phyloP scores from a whole-genome alignment of 30 jellyfish, hydroid and myxozoan species.

The Pseudorhiza aurosa region DNA sequence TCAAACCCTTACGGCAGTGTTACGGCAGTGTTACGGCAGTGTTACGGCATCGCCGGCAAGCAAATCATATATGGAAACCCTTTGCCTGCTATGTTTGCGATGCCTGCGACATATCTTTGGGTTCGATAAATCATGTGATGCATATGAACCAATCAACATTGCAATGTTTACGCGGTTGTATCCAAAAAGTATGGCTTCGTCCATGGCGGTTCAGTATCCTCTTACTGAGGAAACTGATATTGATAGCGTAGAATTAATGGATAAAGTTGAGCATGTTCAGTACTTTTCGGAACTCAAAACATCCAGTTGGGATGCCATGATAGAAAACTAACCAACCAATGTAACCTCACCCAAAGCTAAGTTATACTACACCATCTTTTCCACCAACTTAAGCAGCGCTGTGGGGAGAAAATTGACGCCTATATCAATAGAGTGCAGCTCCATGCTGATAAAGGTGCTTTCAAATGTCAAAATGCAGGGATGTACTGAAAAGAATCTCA shows the following conservation, averaged over 20 bases:
- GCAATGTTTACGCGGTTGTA: too few species aligned
- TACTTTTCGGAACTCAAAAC: neutral
- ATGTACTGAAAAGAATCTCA: too few species aligned
- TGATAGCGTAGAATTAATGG: slow-evolving; percentile 14
- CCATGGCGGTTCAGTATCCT: too few species aligned
- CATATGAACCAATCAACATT: too few species aligned
- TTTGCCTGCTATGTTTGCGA: slow-evolving; percentile 16
- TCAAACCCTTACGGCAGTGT: too few species aligned
- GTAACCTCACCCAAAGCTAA: neutral
- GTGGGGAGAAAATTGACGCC: neutral
- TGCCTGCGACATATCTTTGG: slow-evolving; percentile 18
- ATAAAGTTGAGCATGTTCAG: neutral
- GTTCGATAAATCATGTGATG: neutral
- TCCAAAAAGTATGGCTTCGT: slow-evolving; percentile 9
- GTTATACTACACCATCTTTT: neutral
- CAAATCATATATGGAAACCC: slow-evolving; percentile 6
- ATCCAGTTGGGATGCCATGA: slow-evolving; percentile 27
- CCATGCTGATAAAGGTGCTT: neutral
- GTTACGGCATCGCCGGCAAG: neutral
- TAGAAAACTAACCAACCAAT: slow-evolving; percentile 2
- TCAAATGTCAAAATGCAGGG: neutral
- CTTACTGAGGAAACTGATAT: too few species aligned
- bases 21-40: too few species aligned
- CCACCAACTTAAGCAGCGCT: slow-evolving; percentile 10
- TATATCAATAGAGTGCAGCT: neutral